phyloP scores from a whole-genome alignment of 2,797 vertebrate genomes.

The Thamnophis elegans region DNA sequence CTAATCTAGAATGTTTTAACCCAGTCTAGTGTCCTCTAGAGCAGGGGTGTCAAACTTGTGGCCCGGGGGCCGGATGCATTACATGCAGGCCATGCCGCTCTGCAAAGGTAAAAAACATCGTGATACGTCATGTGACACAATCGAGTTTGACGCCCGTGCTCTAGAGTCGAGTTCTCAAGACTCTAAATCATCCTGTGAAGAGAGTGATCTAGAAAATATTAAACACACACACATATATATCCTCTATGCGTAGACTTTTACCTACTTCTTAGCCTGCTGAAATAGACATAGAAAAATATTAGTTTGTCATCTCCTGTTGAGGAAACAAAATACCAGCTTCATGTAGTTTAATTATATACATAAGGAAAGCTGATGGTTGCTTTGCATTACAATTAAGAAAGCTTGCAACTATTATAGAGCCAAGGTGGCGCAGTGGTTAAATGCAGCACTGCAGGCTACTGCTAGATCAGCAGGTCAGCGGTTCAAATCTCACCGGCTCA shows the following conservation, averaged over 20 bases:
- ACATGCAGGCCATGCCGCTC: too few species aligned
- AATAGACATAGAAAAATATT: background rate
- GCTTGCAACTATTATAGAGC: background rate
- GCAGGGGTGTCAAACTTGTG: background rate
- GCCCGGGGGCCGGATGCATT: too few species aligned
- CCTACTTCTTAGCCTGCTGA: background rate
- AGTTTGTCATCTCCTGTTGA: background rate
- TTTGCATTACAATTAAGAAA: background rate
- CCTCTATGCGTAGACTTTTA: background rate
- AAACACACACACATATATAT: background rate
- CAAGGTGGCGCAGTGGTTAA: too few species aligned
- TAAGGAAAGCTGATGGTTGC: background rate
- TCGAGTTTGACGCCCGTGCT: background rate
- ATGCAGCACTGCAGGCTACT: too few species aligned
- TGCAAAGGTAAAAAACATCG: background rate
- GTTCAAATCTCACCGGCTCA: too few species aligned
- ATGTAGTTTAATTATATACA: background rate
- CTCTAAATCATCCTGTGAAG: background rate
- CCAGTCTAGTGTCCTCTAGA: background rate
- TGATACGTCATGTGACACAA: fast-evolving
- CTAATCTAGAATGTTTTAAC: background rate
- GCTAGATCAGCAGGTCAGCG: too few species aligned
- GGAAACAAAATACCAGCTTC: background rate
- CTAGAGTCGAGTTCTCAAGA: background rate
- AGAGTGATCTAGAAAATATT: background rate